Evolutionary conservation across 1,140 invertebrate species (phyloP).

Genomic region (Bombus haemorrhoidalis): DNA sequence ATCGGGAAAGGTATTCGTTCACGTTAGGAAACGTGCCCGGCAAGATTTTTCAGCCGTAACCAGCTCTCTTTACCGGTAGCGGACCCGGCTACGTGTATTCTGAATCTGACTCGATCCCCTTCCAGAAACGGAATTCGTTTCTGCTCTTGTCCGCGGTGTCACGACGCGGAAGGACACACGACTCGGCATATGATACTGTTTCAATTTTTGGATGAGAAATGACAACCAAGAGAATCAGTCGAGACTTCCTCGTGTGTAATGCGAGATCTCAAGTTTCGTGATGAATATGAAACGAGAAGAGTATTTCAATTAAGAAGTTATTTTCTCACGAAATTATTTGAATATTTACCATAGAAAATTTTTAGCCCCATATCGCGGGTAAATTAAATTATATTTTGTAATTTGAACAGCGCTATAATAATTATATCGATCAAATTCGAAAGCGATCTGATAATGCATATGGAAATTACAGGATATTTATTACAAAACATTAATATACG

Average conservation of each 20-base stretch:
- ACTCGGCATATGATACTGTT: slow-evolving; percentile 31
- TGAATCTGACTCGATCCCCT: slow-evolving; percentile 23
- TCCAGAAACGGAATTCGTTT: slow-evolving; percentile 18
- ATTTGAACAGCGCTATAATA: fast-evolving
- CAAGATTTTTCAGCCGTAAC: slow-evolving; percentile 41
- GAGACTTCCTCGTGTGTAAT: background rate
- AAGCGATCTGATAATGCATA: too few relatives aligned
- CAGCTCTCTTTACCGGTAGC: background rate
- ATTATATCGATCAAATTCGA: too few relatives aligned
- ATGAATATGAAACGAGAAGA: background rate
- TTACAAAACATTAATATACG: too few relatives aligned
- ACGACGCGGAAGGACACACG: background rate
- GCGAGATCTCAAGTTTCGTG: background rate
- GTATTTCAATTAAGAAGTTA: background rate
- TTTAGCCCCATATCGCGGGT: too few relatives aligned
- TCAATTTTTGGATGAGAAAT: slow-evolving; percentile 37
- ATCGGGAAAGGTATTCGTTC: slow-evolving; percentile 47
- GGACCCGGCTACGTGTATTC: slow-evolving; percentile 14
- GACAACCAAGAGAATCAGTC: background rate
- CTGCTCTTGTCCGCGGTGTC: background rate
- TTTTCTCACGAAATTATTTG: too few relatives aligned
- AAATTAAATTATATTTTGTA: too few relatives aligned
- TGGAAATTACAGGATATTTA: too few relatives aligned
- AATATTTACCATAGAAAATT: too few relatives aligned
- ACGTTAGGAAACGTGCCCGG: slow-evolving; percentile 43